Base-by-base conservation (phyloP, 2,888 invertebrate species). In the Mythimna ferrago region DNA sequence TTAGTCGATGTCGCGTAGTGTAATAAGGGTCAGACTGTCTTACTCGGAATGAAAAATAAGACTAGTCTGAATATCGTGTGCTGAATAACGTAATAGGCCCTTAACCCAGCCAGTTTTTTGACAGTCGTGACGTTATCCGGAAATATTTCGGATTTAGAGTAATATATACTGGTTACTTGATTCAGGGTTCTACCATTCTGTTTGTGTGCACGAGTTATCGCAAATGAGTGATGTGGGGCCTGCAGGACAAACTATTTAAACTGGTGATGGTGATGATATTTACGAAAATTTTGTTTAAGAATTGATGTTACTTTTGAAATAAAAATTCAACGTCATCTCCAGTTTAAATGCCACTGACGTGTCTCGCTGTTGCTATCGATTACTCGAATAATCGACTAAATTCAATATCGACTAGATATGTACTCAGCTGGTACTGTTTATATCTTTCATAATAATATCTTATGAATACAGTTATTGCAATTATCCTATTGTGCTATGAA, bases 331-430 rank as follows among this genome's bases (percentile, higher is more conserved):
- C n/a, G n/a, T 62, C 16, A 21, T 2, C 32, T 58, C 32, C 66
- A n/a, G 32, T 75, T 41, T 54, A 51, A 60, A 69, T 64, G 0
- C 14, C 32, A 51, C 4, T 26, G 51, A 53, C 26, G 21, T 32
- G 10, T 58, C 21, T 61, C 60, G n/a, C 19, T 58, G 19, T 48
- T 54, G 32, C 19, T 51, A 7, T n/a, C 21, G 9, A 51, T 60
- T 67, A 76, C 9, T 82, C 53, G 62, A 83, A 69, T 80, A 77
- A 70, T 70, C 67, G 62, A 70, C 76, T 80, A 71, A 63, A 51
- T 56, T 2, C 6, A 48, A 26, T 63, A 19, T 16, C 62, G 32
- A 69, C 35, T 53, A 21, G 14, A 16, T 7, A 63, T 53, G 51
- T 73, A 79, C 54, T 51, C 48, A 65, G 32, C n/a, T 21, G n/a